Evolutionary conservation across 37 sponge, comb jelly and placozoan species (phyloP).

Genomic region (Cliona cf. orientalis): DNA sequence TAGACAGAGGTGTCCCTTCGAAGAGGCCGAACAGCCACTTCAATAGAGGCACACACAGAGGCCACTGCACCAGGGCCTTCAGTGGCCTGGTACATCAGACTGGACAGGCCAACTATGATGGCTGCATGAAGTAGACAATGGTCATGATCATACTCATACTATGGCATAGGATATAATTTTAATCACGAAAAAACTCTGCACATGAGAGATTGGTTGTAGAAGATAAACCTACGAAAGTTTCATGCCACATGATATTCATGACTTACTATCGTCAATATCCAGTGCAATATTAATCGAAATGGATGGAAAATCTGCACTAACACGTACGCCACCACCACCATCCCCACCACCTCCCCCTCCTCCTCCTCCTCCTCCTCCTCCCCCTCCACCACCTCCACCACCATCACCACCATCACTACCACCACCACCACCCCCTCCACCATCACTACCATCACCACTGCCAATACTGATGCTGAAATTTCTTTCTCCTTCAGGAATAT

Average conservation of each 20-base stretch:
- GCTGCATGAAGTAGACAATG: no score
- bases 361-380: background rate
- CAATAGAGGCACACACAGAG: background rate
- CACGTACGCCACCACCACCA: background rate
- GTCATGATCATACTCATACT: no score
- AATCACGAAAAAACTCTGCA: no score
- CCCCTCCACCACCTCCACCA: background rate
- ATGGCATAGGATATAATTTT: no score
- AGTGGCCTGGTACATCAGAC: background rate
- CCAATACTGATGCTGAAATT: background rate
- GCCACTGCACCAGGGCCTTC: background rate
- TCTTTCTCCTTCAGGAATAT: background rate
- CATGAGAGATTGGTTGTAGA: no score
- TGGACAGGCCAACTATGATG: background rate
- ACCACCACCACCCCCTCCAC: no score
- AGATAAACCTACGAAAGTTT: background rate
- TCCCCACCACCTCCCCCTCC: constrained; percentile 1
- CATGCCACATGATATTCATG: background rate
- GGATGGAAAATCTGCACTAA: background rate
- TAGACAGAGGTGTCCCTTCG: background rate
- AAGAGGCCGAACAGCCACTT: background rate
- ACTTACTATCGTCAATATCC: background rate
- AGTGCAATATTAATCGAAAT: background rate
- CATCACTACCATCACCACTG: background rate
- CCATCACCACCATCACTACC: background rate